Conservation (phyloP, 1,140 invertebrate genomes). For the Papilio helenus region DNA sequence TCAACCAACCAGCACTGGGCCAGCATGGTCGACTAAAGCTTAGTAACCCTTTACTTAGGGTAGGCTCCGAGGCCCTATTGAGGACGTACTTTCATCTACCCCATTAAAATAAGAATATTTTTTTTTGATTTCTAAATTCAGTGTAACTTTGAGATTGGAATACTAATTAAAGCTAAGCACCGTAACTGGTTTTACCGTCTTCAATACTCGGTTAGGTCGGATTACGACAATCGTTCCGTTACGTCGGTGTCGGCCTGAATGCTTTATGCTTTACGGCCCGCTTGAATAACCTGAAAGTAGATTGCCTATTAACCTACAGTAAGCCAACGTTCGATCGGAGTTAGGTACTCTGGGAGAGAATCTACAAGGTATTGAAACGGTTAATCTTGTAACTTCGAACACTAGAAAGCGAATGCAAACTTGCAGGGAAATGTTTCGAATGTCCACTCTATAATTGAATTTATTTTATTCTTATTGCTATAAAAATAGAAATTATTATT, state of each 20-base stretch:
- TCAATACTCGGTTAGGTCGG: not conserved
- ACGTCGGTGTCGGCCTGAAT: conserved; percentile 28
- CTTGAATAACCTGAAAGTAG: conserved; percentile 31
- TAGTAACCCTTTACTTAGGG: too few relatives aligned
- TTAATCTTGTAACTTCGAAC: not conserved
- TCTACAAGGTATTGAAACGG: not conserved
- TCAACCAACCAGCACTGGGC: too few relatives aligned
- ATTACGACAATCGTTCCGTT: conserved; percentile 27
- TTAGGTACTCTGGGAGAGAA: not conserved
- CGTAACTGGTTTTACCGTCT: conserved; percentile 4
- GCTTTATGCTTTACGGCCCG: conserved; percentile 28
- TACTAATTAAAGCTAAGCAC: conserved; percentile 22
- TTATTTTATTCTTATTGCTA: too few relatives aligned
- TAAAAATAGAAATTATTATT: too few relatives aligned
- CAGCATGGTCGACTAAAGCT: too few relatives aligned
- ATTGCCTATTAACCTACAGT: conserved; percentile 34
- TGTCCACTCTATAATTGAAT: not conserved
- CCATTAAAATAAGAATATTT: not conserved
- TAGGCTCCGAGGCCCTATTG: too few relatives aligned
- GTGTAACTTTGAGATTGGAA: not conserved
- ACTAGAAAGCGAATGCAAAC: too few relatives aligned
- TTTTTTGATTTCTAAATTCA: not conserved
- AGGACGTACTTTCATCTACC: too few relatives aligned
- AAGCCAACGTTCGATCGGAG: not conserved
- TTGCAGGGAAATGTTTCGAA: not conserved